phyloP scores from a whole-genome alignment of 2,888 invertebrate genomes.

The Plebejus argus region DNA sequence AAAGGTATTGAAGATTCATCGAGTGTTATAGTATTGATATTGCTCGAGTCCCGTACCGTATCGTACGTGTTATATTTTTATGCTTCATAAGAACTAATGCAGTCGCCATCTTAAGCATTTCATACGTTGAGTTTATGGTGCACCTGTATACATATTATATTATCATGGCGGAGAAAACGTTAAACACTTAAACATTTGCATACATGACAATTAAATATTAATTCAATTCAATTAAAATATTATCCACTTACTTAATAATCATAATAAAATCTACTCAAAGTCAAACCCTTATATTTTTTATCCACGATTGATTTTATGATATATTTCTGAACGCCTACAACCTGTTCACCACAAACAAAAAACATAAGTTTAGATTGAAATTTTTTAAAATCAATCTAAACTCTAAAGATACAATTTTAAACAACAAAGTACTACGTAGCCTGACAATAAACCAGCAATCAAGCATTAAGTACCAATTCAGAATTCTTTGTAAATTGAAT shows the following conservation, averaged over 20 bases:
- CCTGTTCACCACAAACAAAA: neutral
- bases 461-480: neutral
- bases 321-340: neutral
- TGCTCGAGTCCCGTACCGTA: slow-evolving; percentile 14
- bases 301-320: no score
- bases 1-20: slow-evolving; percentile 20
- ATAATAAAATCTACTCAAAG: no score
- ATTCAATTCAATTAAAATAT: neutral
- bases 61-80: slow-evolving; percentile 25
- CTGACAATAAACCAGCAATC: neutral
- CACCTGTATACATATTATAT: no score
- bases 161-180: neutral
- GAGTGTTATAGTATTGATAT: slow-evolving; percentile 12
- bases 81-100: slow-evolving; percentile 7
- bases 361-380: no score
- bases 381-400: neutral
- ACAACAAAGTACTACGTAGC: neutral
- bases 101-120: neutral
- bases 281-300: no score
- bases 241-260: no score
- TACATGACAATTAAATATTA: neutral
- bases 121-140: neutral
- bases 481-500: neutral
- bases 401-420: neutral
- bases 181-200: neutral